These are phyloP conservation scores for Lamellibrachia luymesi DNA, from an alignment of 1,140 invertebrate genomes.

Conservation along the genomic window DNA sequence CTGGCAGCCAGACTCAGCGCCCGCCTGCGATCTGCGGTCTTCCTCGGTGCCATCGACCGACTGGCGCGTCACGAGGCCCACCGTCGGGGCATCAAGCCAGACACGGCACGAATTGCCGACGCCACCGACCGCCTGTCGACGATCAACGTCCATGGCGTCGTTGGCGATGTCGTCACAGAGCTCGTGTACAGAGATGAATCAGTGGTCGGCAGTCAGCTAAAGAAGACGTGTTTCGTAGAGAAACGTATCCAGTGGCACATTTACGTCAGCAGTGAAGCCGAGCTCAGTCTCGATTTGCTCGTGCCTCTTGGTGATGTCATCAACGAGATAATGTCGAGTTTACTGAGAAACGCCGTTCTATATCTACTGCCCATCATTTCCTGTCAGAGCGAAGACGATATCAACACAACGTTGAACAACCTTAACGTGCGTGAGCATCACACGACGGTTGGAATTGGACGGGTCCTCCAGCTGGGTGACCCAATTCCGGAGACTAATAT, in stretches of 20 bases:
- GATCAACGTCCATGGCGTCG: not conserved
- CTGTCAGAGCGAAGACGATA: constrained; percentile 19
- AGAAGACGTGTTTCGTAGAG: constrained; percentile 10
- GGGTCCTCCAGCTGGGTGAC: constrained; percentile 17
- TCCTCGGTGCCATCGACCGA: constrained; percentile 31
- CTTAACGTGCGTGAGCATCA: constrained; percentile 11
- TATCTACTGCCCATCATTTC: constrained; percentile 32
- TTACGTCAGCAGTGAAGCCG: constrained; percentile 20
- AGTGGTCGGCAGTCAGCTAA: not conserved
- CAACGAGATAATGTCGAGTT: constrained; percentile 26
- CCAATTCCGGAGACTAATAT: constrained; percentile 31
- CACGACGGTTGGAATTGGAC: constrained; percentile 16
- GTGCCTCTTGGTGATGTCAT: constrained; percentile 30
- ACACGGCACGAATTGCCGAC: not conserved
- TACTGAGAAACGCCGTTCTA: constrained; percentile 29
- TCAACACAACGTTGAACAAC: not conserved
- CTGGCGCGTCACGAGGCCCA: not conserved
- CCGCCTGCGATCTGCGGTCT: constrained; percentile 30
- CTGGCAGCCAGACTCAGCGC: constrained; percentile 30
- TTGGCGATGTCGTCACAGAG: not conserved
- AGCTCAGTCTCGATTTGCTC: constrained; percentile 28
- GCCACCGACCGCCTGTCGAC: not conserved
- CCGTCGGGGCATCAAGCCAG: not conserved
- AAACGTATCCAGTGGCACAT: constrained; percentile 26
- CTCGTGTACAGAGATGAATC: not conserved